phyloP scores from a whole-genome alignment of 1,140 invertebrate genomes.

The Cylas formicarius region DNA sequence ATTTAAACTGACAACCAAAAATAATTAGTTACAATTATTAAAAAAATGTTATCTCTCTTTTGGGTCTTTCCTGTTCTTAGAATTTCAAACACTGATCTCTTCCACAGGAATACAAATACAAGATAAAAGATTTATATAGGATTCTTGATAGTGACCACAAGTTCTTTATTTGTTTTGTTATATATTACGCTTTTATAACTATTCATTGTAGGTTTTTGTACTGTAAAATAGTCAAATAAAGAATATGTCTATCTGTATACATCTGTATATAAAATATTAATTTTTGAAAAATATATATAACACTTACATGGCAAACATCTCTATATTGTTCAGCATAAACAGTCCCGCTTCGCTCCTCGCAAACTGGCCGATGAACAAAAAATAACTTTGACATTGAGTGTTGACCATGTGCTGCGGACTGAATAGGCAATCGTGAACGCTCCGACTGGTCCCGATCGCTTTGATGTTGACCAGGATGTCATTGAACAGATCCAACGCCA shows the following conservation, averaged over 20 bases:
- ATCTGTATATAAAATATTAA: too few species aligned
- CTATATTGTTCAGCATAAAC: conserved; percentile 65
- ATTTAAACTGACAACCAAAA: too few species aligned
- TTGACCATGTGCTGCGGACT: conserved; percentile 80
- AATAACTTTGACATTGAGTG: conserved; percentile 89
- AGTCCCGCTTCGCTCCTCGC: conserved; percentile 68
- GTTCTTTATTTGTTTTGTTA: too few species aligned
- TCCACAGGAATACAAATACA: too few species aligned
- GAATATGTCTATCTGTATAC: neutral
- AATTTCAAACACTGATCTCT: too few species aligned
- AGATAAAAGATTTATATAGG: too few species aligned
- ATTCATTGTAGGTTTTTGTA: conserved; percentile 2
- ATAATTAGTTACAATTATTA: too few species aligned
- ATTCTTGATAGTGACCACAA: too few species aligned
- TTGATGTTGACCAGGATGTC: conserved; percentile 73
- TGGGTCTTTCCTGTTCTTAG: too few species aligned
- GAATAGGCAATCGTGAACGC: conserved; percentile 80
- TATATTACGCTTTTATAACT: too few species aligned
- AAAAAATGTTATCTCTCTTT: too few species aligned
- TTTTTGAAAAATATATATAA: neutral
- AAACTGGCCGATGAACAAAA: conserved; percentile 83
- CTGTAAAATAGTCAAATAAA: neutral
- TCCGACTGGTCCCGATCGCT: conserved; percentile 62
- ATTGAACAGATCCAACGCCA: conserved; percentile 69
- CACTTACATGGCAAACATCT: conserved; percentile 66